Evolutionary conservation across 2,113 vertebrate species (phyloP).

Genomic region (Pelecanoides urinatrix): DNA sequence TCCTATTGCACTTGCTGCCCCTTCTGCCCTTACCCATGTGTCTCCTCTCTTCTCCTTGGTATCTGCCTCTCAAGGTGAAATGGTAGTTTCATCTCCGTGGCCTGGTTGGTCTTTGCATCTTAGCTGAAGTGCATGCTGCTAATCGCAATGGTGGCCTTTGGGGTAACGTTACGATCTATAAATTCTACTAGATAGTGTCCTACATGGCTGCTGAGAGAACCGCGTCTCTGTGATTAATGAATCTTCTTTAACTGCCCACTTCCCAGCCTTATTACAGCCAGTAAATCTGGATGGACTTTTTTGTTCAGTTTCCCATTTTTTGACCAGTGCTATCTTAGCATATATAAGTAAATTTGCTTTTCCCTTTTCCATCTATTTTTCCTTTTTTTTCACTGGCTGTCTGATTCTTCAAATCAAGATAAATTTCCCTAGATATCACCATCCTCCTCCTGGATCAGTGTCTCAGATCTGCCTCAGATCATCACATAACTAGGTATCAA

Average conservation of each 20-base stretch:
- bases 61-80: neutral
- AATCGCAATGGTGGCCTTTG: neutral
- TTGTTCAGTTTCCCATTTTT: neutral
- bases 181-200: neutral
- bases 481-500: neutral
- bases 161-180: neutral
- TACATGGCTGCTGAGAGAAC: neutral
- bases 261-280: neutral
- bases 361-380: neutral
- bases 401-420: neutral
- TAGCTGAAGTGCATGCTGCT: neutral
- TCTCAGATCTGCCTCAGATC: neutral
- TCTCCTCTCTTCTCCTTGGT: neutral
- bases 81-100: neutral
- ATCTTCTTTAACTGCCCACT: neutral
- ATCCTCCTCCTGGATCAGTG: neutral
- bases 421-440: neutral
- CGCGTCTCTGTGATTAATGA: neutral
- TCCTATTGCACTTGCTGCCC: neutral
- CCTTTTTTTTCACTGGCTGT: neutral
- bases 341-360: neutral
- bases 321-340: neutral
- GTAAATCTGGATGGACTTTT: neutral
- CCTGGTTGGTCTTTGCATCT: neutral
- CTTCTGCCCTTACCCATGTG: neutral